Base-by-base conservation (phyloP, 2,797 vertebrate genomes). In the Limosa lapponica region DNA sequence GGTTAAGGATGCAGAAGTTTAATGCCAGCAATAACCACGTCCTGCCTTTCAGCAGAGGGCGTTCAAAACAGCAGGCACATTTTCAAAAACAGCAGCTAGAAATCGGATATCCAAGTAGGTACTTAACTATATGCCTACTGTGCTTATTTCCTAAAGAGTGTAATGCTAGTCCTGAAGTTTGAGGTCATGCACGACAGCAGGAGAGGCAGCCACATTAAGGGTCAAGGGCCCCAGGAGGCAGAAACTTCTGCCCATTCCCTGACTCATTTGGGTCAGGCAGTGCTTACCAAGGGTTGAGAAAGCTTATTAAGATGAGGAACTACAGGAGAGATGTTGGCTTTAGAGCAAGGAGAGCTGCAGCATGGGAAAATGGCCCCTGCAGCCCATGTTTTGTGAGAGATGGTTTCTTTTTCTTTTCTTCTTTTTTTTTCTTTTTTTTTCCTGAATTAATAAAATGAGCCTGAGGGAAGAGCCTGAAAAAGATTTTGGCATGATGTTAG, bases 381-480 rank as follows among this genome's bases (percentile, higher is more conserved):
- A 96, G 80, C 73, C 90, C 54, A 19, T 52, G 70, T 72, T 95
- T 84, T 86, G 49, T 86, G 82, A 88, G 61, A 86, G 37, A 28
- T n/a, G 5, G 4, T 55, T 95, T 74, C 39, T 55, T 95, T 71
- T 79, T 8, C 6, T 78, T 64, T 41, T 62, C 37, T 4, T 55
- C 24, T 37, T 28, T 10, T 11, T 57, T 14, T 8, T 22, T 3
- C 1, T 7, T 34, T 49, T 20, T 10, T 8, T 0, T 0, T 5
- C 20, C 27, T 12, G 67, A 93, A 92, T 91, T 86, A 92, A 95
- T 94, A 83, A 83, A 88, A 13, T 78, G 39, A 90, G 88, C 90
- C 94, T 82, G 70, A 94, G 82, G 93, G 58, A 72, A 90, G 62
- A 93, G 36, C 73, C 80, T 95, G 62, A 89, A 95, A 94, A 94